Evolutionary conservation across 2,113 vertebrate genomes (phyloP).

Genomic region (Setophaga petechia): DNA sequence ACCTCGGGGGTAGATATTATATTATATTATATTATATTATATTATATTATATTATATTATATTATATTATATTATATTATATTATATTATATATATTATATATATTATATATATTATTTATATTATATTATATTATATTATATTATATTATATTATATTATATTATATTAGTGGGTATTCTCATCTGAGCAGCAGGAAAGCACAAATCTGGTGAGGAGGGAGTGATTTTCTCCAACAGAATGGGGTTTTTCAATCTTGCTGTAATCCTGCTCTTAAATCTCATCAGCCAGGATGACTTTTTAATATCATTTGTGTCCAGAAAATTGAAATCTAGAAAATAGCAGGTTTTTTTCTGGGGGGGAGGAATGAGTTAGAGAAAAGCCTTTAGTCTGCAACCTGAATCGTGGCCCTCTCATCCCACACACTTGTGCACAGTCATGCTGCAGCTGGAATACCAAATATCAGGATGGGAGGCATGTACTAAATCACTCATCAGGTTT

Average conservation of each 20-base stretch:
- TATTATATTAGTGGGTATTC: neutral
- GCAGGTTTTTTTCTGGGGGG: neutral
- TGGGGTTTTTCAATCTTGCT: conserved; percentile 5
- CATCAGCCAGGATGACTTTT: neutral
- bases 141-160: too few species aligned
- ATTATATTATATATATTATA: too few species aligned
- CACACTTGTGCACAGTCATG: neutral
- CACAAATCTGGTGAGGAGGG: neutral
- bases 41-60: too few species aligned
- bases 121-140: too few species aligned
- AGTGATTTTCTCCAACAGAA: neutral
- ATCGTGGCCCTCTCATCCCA: neutral
- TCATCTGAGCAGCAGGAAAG: conserved; percentile 1
- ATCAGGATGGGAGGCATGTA: neutral
- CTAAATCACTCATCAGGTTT: neutral
- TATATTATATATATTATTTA: too few species aligned
- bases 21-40: too few species aligned
- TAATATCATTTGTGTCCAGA: neutral
- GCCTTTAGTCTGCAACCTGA: neutral
- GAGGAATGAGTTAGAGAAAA: neutral
- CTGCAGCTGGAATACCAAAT: neutral
- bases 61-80: too few species aligned
- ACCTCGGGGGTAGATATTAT: too few species aligned
- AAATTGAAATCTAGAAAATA: neutral
- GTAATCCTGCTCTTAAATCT: conserved; percentile 19